Conservation (phyloP, 2,888 invertebrate genomes). For the Lepidochitona cinerea region DNA sequence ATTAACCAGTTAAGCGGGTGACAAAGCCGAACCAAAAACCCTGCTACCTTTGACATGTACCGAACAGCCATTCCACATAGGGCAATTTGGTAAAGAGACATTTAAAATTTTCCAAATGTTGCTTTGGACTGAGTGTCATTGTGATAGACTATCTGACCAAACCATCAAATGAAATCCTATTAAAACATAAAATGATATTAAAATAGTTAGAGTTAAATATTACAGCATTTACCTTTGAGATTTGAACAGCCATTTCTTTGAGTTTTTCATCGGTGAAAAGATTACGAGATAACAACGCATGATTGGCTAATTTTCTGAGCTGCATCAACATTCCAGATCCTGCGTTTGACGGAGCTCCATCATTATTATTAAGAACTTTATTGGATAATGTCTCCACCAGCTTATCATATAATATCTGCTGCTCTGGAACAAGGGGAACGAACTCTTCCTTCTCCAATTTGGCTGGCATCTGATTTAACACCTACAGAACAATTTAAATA, state of each 20-base stretch:
- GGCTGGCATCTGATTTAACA: slow-evolving; percentile 80
- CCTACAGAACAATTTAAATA: slow-evolving; percentile 57
- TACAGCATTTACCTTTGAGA: slow-evolving; percentile 51
- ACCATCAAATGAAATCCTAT: too few species aligned
- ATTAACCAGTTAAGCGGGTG: too few species aligned
- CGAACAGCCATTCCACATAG: too few species aligned
- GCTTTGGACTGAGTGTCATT: too few species aligned
- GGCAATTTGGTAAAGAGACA: too few species aligned
- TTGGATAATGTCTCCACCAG: slow-evolving; percentile 74
- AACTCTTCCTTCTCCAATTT: slow-evolving; percentile 82
- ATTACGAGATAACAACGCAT: slow-evolving; percentile 86
- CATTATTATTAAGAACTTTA: slow-evolving; percentile 25
- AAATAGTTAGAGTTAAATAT: neutral
- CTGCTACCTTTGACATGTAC: too few species aligned
- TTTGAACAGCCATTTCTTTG: slow-evolving; percentile 78
- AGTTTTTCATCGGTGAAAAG: slow-evolving; percentile 77
- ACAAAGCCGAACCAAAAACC: too few species aligned
- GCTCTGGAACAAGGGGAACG: slow-evolving; percentile 80
- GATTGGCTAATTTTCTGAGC: slow-evolving; percentile 93
- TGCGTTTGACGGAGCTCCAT: slow-evolving; percentile 21
- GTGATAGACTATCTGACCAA: too few species aligned
- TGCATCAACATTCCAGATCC: slow-evolving; percentile 78
- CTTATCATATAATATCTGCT: slow-evolving; percentile 82
- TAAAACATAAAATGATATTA: neutral
- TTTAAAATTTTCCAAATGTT: too few species aligned